Evolutionary conservation across 2,797 vertebrate species (phyloP).

Genomic region (Semotilus atromaculatus): DNA sequence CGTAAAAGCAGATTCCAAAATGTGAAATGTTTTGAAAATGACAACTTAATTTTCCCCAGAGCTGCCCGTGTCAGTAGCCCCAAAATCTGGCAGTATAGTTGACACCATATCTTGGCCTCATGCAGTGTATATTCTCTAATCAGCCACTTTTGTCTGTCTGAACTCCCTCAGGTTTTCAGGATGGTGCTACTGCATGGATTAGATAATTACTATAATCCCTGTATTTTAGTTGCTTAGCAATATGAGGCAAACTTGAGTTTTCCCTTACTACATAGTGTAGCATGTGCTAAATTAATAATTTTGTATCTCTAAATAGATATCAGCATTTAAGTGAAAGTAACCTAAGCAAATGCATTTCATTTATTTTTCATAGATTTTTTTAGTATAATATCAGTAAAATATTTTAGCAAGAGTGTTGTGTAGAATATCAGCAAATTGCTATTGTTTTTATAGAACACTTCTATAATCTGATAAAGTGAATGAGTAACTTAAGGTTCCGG

Average conservation of each 20-base stretch:
- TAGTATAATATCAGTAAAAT: background rate
- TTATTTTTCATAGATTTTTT: background rate
- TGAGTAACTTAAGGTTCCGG: too few species aligned
- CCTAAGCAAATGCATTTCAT: background rate
- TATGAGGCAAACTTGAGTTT: slow-evolving; percentile 2
- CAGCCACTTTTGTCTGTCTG: slow-evolving; percentile 27
- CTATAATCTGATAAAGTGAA: background rate
- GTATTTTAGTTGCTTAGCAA: slow-evolving; percentile 44
- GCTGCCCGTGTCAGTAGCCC: background rate
- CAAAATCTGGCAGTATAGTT: slow-evolving; percentile 19
- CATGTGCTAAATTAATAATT: background rate
- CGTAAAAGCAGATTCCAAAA: background rate
- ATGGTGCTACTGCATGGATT: slow-evolving; percentile 38
- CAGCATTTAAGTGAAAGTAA: background rate
- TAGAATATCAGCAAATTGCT: background rate
- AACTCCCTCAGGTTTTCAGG: slow-evolving; percentile 40
- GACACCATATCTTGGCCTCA: slow-evolving; percentile 20
- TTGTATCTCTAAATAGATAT: background rate
- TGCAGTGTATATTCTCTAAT: slow-evolving; percentile 40
- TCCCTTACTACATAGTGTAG: slow-evolving; percentile 3
- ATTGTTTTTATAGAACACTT: background rate
- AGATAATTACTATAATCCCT: slow-evolving; percentile 43
- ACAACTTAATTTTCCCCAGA: background rate
- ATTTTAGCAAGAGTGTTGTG: background rate
- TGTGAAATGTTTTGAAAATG: background rate